Evolutionary conservation across 2,797 vertebrate genomes (phyloP).

Genomic region (Phoxinus dragarum): DNA sequence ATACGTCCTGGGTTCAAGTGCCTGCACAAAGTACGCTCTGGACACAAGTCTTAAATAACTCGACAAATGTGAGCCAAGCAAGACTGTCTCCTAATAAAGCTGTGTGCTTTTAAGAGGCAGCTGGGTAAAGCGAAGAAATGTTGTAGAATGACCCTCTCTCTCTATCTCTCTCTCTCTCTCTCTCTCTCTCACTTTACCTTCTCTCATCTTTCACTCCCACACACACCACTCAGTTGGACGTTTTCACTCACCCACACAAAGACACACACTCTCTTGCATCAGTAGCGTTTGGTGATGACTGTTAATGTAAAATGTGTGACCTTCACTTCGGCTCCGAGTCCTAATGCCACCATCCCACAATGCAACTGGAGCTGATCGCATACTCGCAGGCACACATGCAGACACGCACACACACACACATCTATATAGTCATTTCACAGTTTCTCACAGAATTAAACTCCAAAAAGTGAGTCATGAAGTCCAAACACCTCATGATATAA

Average conservation of each 20-base stretch:
- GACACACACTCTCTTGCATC: slow-evolving; percentile 52
- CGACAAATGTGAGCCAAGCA: not conserved
- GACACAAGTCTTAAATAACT: not conserved
- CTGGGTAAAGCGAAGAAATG: slow-evolving; percentile 23
- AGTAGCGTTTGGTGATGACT: slow-evolving; percentile 50
- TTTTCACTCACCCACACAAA: slow-evolving; percentile 47
- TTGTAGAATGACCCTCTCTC: slow-evolving; percentile 17
- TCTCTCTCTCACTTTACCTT: slow-evolving; percentile 22
- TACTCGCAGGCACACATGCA: not conserved
- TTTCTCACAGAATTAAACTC: slow-evolving; percentile 34
- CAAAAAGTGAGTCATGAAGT: slow-evolving; percentile 45
- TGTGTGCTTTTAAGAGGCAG: slow-evolving; percentile 23
- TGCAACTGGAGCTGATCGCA: slow-evolving; percentile 42
- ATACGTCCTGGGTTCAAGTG: not conserved
- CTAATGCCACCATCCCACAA: slow-evolving; percentile 53
- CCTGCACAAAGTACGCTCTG: not conserved
- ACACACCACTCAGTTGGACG: slow-evolving; percentile 45
- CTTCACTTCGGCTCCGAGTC: slow-evolving; percentile 47
- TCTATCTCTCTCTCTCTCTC: slow-evolving; percentile 17
- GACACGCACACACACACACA: slow-evolving; percentile 7
- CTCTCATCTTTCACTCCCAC: slow-evolving; percentile 31
- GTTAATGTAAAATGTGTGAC: slow-evolving; percentile 65
- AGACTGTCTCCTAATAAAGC: slow-evolving; percentile 16
- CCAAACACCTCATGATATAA: slow-evolving; percentile 24
- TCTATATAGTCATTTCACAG: slow-evolving; percentile 40